Percentiles rank a stretch among this genome's conserved stretches.
These are phyloP conservation scores for Buathra laborator DNA, from an alignment of 2,888 invertebrate genomes.

Conservation along the genomic window DNA sequence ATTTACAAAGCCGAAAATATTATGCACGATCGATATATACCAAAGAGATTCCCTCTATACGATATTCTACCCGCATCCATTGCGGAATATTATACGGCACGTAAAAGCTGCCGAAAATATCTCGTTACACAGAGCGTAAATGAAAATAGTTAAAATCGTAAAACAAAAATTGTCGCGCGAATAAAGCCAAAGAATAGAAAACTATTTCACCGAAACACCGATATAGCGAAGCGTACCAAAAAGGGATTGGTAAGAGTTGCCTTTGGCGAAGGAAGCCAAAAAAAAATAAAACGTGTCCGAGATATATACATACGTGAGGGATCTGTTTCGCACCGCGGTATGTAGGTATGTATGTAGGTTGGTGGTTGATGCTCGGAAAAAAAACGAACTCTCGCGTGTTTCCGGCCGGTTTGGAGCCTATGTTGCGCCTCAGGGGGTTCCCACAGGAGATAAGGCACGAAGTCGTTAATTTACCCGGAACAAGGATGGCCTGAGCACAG, in stretches of 20 bases:
- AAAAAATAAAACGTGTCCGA: slow-evolving; percentile 3
- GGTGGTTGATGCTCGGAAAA: slow-evolving; percentile 34
- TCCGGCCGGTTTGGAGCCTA: slow-evolving; percentile 49
- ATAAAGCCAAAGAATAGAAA: slow-evolving; percentile 23
- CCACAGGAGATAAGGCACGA: slow-evolving; percentile 73
- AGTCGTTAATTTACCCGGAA: slow-evolving; percentile 73
- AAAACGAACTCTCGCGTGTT: slow-evolving; percentile 50
- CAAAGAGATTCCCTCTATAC: slow-evolving; percentile 14
- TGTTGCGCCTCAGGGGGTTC: slow-evolving; percentile 19
- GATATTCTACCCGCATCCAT: not conserved
- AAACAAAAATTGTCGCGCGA: not conserved
- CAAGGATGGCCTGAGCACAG: slow-evolving; percentile 49
- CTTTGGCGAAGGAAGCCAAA: slow-evolving; percentile 54
- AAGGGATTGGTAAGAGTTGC: slow-evolving; percentile 23
- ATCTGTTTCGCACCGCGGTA: slow-evolving; percentile 55
- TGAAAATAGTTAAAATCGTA: slow-evolving; percentile 4
- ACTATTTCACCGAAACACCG: slow-evolving; percentile 26
- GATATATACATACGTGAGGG: slow-evolving; percentile 24
- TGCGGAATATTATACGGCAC: not conserved
- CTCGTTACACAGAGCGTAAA: slow-evolving; percentile 20
- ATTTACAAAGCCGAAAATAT: slow-evolving; percentile 19
- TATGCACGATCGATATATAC: not conserved
- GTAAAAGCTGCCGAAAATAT: slow-evolving; percentile 28
- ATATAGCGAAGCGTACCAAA: slow-evolving; percentile 14
- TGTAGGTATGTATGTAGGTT: slow-evolving; percentile 14